phyloP scores from a whole-genome alignment of 2,797 vertebrate genomes.

The Amphiprion clarkii region DNA sequence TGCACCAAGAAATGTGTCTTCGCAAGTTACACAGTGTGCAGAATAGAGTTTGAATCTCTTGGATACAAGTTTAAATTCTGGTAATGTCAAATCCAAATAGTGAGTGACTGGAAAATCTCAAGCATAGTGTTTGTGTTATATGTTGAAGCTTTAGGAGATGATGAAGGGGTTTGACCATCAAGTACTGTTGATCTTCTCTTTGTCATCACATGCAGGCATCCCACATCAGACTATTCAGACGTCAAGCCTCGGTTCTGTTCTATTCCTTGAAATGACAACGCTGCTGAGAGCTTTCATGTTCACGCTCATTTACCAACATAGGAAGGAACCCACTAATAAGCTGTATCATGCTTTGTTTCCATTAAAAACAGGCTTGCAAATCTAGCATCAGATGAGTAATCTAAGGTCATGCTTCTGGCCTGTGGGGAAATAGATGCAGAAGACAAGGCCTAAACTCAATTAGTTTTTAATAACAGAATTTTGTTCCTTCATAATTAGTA shows the following conservation, averaged over 20 bases:
- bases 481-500: constrained; percentile 16
- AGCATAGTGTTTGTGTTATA: neutral
- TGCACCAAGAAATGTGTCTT: too few species aligned
- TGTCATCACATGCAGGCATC: constrained; percentile 1
- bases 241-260: neutral
- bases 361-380: constrained; percentile 27
- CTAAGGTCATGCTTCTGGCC: constrained; percentile 17
- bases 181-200: neutral
- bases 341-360: constrained; percentile 34
- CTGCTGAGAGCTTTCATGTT: neutral
- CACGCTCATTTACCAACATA: constrained; percentile 14
- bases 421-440: constrained; percentile 23
- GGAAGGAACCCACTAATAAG: constrained; percentile 17
- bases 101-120: neutral
- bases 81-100: neutral
- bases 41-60: too few species aligned
- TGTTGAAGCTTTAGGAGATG: neutral
- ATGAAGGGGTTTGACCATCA: neutral
- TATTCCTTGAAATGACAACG: neutral
- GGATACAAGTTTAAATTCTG: neutral
- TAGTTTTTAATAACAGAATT: constrained; percentile 31
- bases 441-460: constrained; percentile 17
- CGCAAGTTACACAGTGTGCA: too few species aligned
- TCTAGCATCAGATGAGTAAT: constrained; percentile 32
- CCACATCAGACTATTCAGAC: too few species aligned